Base-by-base conservation (phyloP, 2,888 invertebrate species). In the Yponomeuta sedellus region DNA sequence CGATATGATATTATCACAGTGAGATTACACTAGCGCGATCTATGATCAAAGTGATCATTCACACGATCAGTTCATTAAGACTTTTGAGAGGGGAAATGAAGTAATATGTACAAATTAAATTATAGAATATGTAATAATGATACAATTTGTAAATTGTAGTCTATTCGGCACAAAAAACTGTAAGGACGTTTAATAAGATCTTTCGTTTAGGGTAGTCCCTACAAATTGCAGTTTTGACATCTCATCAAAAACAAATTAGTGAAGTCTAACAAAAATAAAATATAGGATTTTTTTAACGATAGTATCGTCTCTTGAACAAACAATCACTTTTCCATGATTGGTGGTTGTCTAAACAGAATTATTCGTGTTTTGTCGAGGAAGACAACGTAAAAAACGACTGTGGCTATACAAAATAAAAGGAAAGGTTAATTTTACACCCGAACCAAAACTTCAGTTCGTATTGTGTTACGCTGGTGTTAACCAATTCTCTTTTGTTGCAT, bases 361-460 rank as follows among this genome's bases (percentile, higher is more conserved):
- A 56, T 67, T 34, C 63, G 44, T 64, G 66, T 69, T 39, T 34
- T 69, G 75, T 82, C 74, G 73, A 74, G 75, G 75, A 77, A 74
- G 44, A 52, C 44, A 16, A 5, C 34, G 75, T 78, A 64, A 64
- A 64, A 64, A 64, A 34, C 28, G 8, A 52, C 44, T 52, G 44
- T 52, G 52, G 44, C 52, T 40, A 78, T 80, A 88, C 86, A 86
- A 86, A 82, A 70, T 63, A 25, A 68, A 72, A 78, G 74, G 84
- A 86, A 82, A 88, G 83, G 83, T 88, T 87, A 89, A 90, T 90
- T 89, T 88, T 83, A 89, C 85, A 87, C 85, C 85, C 86, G 83
- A 88, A 87, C 87, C 85, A 84, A 86, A 88, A 77, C 75, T 78
- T 81, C 77, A 74, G 75, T 76, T 76, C 74, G 81, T 78, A 88